Evolutionary conservation across 30 jellyfish, hydroid and myxozoan genomes (phyloP).

Genomic region (Aurelia aurita): DNA sequence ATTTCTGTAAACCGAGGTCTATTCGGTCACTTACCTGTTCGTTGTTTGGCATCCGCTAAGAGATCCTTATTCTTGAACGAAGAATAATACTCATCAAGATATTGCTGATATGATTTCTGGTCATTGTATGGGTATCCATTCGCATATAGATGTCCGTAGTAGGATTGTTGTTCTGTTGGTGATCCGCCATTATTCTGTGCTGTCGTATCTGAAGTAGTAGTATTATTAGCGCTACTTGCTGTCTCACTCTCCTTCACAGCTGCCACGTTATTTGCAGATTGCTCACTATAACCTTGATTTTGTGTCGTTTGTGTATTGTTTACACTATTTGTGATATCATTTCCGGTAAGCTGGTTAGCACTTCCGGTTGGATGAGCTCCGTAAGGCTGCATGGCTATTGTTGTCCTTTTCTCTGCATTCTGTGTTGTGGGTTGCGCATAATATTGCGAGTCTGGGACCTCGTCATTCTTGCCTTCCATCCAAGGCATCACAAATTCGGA

Average conservation of each 20-base stretch:
- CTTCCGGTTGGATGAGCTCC: neutral
- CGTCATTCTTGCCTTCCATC: conserved; percentile 13
- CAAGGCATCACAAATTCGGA: conserved; percentile 14
- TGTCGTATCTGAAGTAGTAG: neutral
- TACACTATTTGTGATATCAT: neutral
- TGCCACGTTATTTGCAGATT: neutral
- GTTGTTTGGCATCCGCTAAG: neutral
- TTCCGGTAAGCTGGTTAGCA: conserved; percentile 1
- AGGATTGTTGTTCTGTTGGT: neutral
- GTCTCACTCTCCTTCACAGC: conserved; percentile 10
- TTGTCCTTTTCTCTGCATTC: conserved; percentile 24
- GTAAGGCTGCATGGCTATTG: neutral
- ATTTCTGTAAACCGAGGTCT: too few species aligned
- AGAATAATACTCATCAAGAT: conserved; percentile 41
- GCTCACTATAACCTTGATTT: too few species aligned
- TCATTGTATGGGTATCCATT: conserved; percentile 61
- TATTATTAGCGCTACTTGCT: neutral
- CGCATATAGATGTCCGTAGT: neutral
- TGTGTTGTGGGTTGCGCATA: conserved; percentile 35
- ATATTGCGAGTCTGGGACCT: neutral
- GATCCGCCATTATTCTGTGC: neutral
- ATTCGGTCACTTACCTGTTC: neutral
- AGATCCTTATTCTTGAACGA: neutral
- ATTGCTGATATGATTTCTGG: conserved; percentile 45
- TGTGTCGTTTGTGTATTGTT: neutral